These are phyloP conservation scores for Epizoanthus fatuus DNA, from an alignment of 92 coral and sea anemone genomes.

Conservation along the genomic window DNA sequence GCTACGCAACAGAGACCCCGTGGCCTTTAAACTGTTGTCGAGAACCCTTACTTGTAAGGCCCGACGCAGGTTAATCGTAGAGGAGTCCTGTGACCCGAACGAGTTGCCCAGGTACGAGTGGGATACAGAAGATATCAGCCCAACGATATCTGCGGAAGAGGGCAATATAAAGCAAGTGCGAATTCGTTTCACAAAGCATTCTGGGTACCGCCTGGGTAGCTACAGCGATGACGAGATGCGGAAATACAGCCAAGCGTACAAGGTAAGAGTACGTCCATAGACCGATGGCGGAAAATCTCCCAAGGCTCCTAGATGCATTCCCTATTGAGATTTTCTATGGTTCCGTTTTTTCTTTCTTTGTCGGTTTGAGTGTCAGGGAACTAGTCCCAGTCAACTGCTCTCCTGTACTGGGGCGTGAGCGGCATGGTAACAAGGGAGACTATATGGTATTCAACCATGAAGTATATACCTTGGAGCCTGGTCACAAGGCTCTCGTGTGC, in stretches of 20 bases:
- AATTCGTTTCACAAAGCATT: conserved; percentile 2
- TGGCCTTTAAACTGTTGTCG: conserved; percentile 29
- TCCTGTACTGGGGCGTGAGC: no score
- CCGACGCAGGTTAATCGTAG: conserved; percentile 25
- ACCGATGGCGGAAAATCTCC: no score
- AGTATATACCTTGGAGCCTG: no score
- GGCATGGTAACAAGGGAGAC: no score
- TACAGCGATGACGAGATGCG: not conserved
- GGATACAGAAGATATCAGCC: conserved; percentile 3
- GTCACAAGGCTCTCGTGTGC: no score
- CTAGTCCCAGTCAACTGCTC: no score
- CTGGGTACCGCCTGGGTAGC: conserved; percentile 7
- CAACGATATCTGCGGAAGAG: not conserved
- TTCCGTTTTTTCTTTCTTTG: no score
- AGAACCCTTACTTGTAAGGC: conserved; percentile 8
- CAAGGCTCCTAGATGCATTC: no score
- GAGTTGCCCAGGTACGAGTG: not conserved
- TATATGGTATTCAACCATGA: no score
- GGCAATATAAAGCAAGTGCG: not conserved
- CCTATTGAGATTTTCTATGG: no score
- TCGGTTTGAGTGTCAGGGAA: no score
- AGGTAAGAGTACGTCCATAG: not conserved
- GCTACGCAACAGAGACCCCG: conserved; percentile 34
- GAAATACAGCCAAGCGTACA: not conserved
- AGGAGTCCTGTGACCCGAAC: conserved; percentile 24